phyloP scores from a whole-genome alignment of 2,113 vertebrate genomes.

The Otolemur garnettii region DNA sequence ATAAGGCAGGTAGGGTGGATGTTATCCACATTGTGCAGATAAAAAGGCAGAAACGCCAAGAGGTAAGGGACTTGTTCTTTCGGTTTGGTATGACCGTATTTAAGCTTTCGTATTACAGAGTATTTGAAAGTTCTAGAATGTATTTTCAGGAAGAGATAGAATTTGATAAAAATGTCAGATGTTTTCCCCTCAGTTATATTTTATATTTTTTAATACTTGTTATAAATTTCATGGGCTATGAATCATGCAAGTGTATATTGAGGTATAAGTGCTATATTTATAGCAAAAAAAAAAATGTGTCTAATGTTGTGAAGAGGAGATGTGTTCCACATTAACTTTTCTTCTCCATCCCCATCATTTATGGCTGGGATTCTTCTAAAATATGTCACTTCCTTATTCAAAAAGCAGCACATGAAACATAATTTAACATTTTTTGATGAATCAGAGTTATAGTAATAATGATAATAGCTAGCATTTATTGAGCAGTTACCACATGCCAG shows the following conservation, averaged over 20 bases:
- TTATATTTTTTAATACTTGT: constrained; percentile 31
- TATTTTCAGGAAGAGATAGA: constrained; percentile 33
- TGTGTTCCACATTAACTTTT: background rate
- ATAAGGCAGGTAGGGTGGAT: background rate
- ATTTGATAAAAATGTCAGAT: background rate
- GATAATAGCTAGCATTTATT: constrained; percentile 1
- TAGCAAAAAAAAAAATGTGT: background rate
- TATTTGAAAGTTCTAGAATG: background rate
- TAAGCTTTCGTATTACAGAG: background rate
- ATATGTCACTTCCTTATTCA: background rate
- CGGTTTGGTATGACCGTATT: background rate
- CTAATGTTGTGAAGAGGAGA: background rate
- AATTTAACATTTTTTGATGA: constrained; percentile 55
- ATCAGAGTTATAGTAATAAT: background rate
- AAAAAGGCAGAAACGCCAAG: background rate
- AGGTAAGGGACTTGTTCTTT: background rate
- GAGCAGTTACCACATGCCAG: background rate
- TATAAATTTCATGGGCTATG: background rate
- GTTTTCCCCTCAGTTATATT: background rate
- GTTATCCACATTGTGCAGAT: background rate
- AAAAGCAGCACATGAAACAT: background rate
- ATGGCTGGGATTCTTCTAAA: constrained; percentile 10
- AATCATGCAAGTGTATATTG: constrained; percentile 22
- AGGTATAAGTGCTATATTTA: background rate
- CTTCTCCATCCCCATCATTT: background rate